Evolutionary conservation across 2,113 vertebrate species (phyloP).

Genomic region (Picathartes gymnocephalus): DNA sequence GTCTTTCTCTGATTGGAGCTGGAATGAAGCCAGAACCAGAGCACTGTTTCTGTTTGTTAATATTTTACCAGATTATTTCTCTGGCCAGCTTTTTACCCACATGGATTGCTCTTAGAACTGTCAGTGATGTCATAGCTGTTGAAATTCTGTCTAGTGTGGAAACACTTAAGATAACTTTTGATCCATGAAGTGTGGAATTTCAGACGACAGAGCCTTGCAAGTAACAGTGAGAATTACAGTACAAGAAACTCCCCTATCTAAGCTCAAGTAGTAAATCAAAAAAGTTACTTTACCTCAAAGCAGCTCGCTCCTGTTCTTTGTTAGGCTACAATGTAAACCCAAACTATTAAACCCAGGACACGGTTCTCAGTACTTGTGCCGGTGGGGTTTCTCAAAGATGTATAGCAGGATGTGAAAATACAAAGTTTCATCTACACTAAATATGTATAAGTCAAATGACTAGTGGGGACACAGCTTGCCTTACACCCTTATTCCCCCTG

Average conservation of each 20-base stretch:
- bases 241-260: not conserved
- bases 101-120: conserved; percentile 60
- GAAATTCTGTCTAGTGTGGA: conserved; percentile 67
- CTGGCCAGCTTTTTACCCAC: conserved; percentile 61
- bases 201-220: not conserved
- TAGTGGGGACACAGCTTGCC: not conserved
- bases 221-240: not conserved
- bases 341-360: not conserved
- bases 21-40: not conserved
- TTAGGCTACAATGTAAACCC: not conserved
- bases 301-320: not conserved
- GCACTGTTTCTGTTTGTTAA: conserved; percentile 40
- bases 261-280: conserved; percentile 8
- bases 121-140: conserved; percentile 68
- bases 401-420: not conserved
- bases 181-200: conserved; percentile 50
- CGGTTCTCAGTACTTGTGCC: not conserved
- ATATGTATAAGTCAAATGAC: not conserved
- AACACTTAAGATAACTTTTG: conserved; percentile 64
- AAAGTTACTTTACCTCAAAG: not conserved
- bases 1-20: not conserved
- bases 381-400: not conserved
- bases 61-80: conserved; percentile 55
- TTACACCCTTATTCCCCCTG: not conserved
- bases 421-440: not conserved